Evolutionary conservation across 2,888 invertebrate genomes (phyloP).

Genomic region (Onthophagus sagittarius): DNA sequence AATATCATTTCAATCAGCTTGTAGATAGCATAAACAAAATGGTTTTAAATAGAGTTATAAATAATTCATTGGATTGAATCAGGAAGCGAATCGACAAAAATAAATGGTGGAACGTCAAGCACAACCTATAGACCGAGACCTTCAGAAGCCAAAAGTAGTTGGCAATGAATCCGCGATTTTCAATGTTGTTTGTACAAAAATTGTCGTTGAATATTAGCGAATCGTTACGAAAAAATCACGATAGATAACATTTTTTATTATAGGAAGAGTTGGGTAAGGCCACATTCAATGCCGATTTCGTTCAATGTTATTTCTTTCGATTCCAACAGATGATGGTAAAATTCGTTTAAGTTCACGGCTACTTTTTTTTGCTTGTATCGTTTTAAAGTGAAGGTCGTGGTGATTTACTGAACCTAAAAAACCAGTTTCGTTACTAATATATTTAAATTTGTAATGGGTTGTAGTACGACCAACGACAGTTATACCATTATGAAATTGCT

Average conservation of each 20-base stretch:
- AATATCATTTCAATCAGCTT: no score
- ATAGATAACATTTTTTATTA: background rate
- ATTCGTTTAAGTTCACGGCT: slow-evolving; percentile 8
- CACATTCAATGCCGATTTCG: background rate
- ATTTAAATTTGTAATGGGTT: no score
- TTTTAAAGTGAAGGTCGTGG: background rate
- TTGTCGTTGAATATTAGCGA: background rate
- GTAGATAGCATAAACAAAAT: no score
- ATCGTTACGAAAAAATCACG: background rate
- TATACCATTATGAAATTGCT: no score
- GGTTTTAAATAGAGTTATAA: background rate
- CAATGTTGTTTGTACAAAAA: background rate
- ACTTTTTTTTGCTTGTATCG: background rate
- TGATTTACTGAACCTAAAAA: background rate
- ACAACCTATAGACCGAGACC: background rate
- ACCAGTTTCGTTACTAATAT: background rate
- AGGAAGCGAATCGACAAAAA: background rate
- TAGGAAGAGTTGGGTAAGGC: background rate
- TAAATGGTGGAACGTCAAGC: background rate
- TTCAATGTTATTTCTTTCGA: slow-evolving; percentile 2
- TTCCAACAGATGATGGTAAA: background rate
- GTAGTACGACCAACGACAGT: no score
- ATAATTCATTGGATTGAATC: background rate
- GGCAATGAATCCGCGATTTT: slow-evolving; percentile 9
- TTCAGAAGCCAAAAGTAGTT: slow-evolving; percentile 8